phyloP scores from a whole-genome alignment of 2,888 invertebrate genomes.

The Torymus aiolomorphi region DNA sequence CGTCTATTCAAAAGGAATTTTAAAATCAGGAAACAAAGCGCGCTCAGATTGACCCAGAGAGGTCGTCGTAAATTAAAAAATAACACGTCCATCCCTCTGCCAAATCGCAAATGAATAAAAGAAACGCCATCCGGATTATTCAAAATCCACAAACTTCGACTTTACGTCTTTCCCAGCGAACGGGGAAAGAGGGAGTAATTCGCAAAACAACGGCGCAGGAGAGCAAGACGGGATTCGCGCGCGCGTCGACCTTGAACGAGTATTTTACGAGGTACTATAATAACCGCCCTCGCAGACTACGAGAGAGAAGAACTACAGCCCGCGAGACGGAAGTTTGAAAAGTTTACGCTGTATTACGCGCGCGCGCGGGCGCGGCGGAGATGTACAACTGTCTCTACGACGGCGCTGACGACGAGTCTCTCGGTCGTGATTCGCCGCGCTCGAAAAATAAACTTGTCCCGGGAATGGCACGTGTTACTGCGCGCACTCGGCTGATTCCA shows the following conservation, averaged over 20 bases:
- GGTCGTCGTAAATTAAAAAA: neutral
- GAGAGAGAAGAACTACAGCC: slow-evolving; percentile 18
- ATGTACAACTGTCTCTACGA: slow-evolving; percentile 33
- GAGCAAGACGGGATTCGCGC: slow-evolving; percentile 12
- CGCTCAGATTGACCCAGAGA: too few species aligned
- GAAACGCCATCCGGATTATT: slow-evolving; percentile 18
- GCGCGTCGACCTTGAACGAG: slow-evolving; percentile 35
- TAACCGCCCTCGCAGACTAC: slow-evolving; percentile 21
- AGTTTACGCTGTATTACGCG: slow-evolving; percentile 36
- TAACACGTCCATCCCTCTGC: neutral
- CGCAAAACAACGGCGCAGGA: slow-evolving; percentile 20
- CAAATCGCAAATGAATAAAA: slow-evolving; percentile 9
- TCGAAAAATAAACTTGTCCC: slow-evolving; percentile 48
- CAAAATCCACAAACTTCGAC: slow-evolving; percentile 20
- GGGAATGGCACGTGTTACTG: slow-evolving; percentile 1
- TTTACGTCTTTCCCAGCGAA: neutral
- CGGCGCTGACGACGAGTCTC: slow-evolving; percentile 4
- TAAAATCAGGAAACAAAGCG: too few species aligned
- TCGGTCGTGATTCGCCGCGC: slow-evolving; percentile 41
- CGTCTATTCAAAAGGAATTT: too few species aligned
- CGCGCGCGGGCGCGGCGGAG: neutral
- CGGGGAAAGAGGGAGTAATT: slow-evolving; percentile 20
- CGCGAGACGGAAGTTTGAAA: slow-evolving; percentile 30
- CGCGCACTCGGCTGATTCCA: slow-evolving; percentile 39
- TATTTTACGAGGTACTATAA: slow-evolving; percentile 43